phyloP scores from a whole-genome alignment of 2,888 invertebrate genomes.

The Perizoma affinitatum region DNA sequence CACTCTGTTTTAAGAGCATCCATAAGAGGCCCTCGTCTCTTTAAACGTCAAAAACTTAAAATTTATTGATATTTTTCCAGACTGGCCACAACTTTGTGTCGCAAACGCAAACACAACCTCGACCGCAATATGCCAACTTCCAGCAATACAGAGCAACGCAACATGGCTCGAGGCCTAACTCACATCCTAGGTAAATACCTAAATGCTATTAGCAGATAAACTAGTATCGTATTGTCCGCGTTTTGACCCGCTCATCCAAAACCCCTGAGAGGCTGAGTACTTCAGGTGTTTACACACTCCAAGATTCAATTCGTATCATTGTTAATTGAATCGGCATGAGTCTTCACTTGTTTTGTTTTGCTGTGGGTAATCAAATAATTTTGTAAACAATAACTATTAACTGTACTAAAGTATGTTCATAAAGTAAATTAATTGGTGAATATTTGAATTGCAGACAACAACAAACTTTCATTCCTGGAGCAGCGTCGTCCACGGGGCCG shows the following conservation, averaged over 20 bases:
- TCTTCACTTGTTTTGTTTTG: too few relatives aligned
- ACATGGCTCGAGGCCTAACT: constrained; percentile 67
- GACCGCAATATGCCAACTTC: constrained; percentile 68
- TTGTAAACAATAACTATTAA: too few relatives aligned
- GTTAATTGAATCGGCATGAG: too few relatives aligned
- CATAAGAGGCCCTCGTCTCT: too few relatives aligned
- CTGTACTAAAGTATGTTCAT: too few relatives aligned
- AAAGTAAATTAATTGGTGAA: too few relatives aligned
- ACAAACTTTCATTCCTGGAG: constrained; percentile 66
- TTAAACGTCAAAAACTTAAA: too few relatives aligned
- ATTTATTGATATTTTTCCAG: constrained; percentile 52
- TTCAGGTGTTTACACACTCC: too few relatives aligned
- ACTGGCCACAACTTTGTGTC: constrained; percentile 70
- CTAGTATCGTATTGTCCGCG: constrained; percentile 15
- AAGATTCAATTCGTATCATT: too few relatives aligned
- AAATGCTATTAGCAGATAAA: not conserved
- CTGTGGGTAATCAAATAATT: too few relatives aligned
- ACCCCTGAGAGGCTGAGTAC: too few relatives aligned
- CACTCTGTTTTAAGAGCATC: too few relatives aligned
- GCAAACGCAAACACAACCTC: constrained; percentile 65
- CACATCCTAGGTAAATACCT: constrained; percentile 66
- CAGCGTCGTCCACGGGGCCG: constrained; percentile 62
- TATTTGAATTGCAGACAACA: constrained; percentile 50
- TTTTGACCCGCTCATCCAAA: not conserved
- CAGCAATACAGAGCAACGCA: constrained; percentile 64